Percentiles rank a stretch among this genome's conserved stretches.
Conservation (phyloP, 2,113 vertebrate genomes). For the Petromus typicus region DNA sequence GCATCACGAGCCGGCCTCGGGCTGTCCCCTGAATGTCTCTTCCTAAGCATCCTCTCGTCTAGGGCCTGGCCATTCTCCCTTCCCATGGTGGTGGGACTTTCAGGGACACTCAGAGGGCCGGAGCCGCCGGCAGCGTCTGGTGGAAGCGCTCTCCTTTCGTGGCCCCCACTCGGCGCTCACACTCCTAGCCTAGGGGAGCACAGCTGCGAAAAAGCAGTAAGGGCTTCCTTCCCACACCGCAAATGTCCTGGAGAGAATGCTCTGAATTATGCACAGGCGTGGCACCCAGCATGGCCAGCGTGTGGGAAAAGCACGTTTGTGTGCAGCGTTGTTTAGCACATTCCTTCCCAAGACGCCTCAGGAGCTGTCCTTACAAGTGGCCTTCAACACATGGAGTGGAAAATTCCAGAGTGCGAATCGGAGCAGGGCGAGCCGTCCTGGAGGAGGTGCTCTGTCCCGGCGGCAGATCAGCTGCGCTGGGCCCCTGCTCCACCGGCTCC, state of each 20-base stretch:
- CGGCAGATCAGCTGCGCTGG: not conserved
- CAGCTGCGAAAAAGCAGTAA: not conserved
- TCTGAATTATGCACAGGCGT: conserved; percentile 29
- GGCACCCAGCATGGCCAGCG: conserved; percentile 23
- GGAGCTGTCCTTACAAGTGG: conserved; percentile 15
- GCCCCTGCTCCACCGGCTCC: not conserved
- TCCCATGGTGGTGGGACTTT: not conserved
- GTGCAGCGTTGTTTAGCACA: not conserved
- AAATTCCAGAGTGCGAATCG: conserved; percentile 61
- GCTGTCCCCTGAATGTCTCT: not conserved
- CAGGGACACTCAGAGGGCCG: not conserved
- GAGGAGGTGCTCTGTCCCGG: not conserved
- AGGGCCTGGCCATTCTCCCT: not conserved
- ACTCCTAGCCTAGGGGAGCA: not conserved
- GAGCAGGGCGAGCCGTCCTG: not conserved
- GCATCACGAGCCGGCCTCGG: not conserved
- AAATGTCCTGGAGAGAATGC: conserved; percentile 41
- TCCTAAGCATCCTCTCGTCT: not conserved
- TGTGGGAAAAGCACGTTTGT: conserved; percentile 41
- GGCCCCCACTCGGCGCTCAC: not conserved
- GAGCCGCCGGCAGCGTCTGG: not conserved
- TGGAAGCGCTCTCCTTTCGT: not conserved
- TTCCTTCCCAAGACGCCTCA: conserved; percentile 32
- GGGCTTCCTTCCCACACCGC: not conserved
- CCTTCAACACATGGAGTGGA: conserved; percentile 32